Conservation (phyloP, 1,140 invertebrate species). For the Drosophila pallidifrons region DNA sequence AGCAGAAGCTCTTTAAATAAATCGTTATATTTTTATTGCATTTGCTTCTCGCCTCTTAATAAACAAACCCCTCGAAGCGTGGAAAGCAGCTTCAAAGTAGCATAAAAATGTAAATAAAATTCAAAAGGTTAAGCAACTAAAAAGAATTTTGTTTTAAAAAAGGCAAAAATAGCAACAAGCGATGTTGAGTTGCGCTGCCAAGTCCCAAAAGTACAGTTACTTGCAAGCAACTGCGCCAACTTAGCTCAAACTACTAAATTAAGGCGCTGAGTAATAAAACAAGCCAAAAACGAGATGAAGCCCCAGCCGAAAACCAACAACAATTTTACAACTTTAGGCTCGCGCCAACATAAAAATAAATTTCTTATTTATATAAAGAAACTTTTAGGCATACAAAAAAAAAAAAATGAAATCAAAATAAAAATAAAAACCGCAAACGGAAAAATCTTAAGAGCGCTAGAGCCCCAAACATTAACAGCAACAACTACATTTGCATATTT, state of each 20-base stretch:
- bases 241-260: slow-evolving; percentile 76
- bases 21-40: neutral
- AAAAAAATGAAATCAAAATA: slow-evolving; percentile 69
- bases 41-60: neutral
- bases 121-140: slow-evolving; percentile 46
- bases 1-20: neutral
- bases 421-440: slow-evolving; percentile 67
- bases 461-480: slow-evolving; percentile 68
- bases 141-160: slow-evolving; percentile 17
- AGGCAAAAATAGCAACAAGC: slow-evolving; percentile 16
- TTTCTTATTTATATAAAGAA: slow-evolving; percentile 84
- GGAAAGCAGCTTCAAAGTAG: slow-evolving; percentile 22
- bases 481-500: slow-evolving; percentile 79
- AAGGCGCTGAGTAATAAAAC: slow-evolving; percentile 74
- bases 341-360: slow-evolving; percentile 81
- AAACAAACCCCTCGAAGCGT: slow-evolving; percentile 44
- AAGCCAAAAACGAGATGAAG: slow-evolving; percentile 55
- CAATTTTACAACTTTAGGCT: slow-evolving; percentile 81
- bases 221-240: slow-evolving; percentile 55
- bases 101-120: slow-evolving; percentile 77
- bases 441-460: slow-evolving; percentile 38
- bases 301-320: slow-evolving; percentile 46
- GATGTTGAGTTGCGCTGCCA: slow-evolving; percentile 24
- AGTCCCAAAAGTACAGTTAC: slow-evolving; percentile 73
- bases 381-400: slow-evolving; percentile 73